A percentile compares a stretch with the other conserved stretches of the same genome.
These are phyloP conservation scores for Mesocentrotus franciscanus DNA, from an alignment of 53 echinoderm and acorn worm species.

Conservation along the genomic window DNA sequence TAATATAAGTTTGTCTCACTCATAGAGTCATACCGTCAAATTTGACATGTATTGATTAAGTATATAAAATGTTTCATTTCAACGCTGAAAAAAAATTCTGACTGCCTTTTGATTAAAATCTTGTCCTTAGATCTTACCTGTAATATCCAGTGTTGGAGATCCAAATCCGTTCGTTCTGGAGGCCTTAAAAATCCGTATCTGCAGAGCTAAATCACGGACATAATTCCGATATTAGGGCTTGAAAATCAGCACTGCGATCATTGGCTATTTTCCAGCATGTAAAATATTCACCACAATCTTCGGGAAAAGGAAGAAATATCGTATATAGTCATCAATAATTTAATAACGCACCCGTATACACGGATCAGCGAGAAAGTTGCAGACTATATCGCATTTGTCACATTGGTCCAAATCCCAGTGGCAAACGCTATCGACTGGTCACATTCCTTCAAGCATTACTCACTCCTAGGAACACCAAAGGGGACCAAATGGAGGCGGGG, in stretches of 20 bases:
- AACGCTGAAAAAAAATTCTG: too few relatives aligned
- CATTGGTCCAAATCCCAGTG: background rate
- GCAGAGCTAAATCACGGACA: background rate
- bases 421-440: background rate
- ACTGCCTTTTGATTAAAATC: too few relatives aligned
- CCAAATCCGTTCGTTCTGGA: background rate
- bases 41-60: too few relatives aligned
- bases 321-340: slow-evolving; percentile 21
- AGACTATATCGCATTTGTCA: background rate
- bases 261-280: background rate
- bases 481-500: background rate
- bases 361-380: background rate
- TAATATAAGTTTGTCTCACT: too few relatives aligned
- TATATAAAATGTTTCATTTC: too few relatives aligned
- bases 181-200: background rate
- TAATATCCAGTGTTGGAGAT: background rate
- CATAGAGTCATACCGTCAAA: too few relatives aligned
- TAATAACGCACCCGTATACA: background rate
- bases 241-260: background rate
- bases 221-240: background rate
- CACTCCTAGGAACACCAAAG: background rate
- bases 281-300: background rate
- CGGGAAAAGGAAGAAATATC: background rate
- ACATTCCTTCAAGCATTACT: slow-evolving; percentile 17
- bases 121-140: background rate